Conservation (phyloP, 2,797 vertebrate genomes). For the Poecilia wingei region DNA sequence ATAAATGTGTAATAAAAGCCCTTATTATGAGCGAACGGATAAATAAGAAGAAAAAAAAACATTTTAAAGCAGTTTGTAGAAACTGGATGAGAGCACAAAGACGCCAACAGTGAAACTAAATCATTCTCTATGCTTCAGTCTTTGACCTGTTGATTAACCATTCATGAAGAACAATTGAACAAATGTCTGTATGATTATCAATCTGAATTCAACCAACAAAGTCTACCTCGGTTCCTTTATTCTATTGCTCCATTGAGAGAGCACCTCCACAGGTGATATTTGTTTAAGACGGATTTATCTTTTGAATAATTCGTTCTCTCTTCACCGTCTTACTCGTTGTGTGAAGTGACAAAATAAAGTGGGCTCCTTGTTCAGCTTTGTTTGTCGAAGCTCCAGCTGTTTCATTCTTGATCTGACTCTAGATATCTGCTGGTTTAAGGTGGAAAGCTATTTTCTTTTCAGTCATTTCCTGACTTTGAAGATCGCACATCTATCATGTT, state of each 20-base stretch:
- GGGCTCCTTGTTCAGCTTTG: neutral
- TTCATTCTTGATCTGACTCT: neutral
- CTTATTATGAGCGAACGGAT: neutral
- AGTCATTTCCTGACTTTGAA: neutral
- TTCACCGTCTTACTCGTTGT: neutral
- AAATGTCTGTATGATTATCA: neutral
- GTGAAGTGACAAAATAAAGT: neutral
- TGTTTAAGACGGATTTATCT: neutral
- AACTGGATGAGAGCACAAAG: neutral
- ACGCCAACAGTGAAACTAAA: neutral
- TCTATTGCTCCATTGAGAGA: neutral
- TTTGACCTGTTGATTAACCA: slow-evolving; percentile 28
- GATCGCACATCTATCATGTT: neutral
- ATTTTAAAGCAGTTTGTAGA: neutral
- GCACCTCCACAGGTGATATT: neutral
- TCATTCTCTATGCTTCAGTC: slow-evolving; percentile 6
- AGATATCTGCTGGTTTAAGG: neutral
- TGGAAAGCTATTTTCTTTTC: neutral
- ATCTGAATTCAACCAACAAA: slow-evolving; percentile 7
- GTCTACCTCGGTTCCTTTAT: neutral
- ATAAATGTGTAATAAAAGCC: neutral
- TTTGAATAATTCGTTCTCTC: too few relatives aligned
- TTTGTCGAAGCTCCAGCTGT: neutral
- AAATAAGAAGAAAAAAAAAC: neutral
- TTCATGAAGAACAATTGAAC: slow-evolving; percentile 15